These are phyloP conservation scores for Caenorhabditis inopinata DNA, from an alignment of 1,140 invertebrate genomes.

Conservation along the genomic window DNA sequence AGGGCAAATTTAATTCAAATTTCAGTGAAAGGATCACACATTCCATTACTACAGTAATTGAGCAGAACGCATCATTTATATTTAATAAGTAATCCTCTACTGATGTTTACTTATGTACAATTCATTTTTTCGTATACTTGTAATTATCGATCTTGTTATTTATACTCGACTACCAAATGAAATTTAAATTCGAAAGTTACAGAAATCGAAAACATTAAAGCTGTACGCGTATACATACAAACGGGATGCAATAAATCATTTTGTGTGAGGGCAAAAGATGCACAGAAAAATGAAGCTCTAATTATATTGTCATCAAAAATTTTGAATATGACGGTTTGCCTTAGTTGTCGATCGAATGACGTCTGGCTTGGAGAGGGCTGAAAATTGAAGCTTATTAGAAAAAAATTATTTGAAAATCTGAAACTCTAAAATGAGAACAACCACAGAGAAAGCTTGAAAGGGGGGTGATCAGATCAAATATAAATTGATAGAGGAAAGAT, in stretches of 20 bases:
- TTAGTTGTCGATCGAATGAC: constrained; percentile 44
- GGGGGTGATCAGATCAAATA: not conserved
- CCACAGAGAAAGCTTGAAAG: not conserved
- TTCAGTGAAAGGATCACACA: too few relatives aligned
- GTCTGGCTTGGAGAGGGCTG: constrained; percentile 38
- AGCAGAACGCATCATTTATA: too few relatives aligned
- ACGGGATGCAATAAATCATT: not conserved
- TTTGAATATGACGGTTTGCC: not conserved
- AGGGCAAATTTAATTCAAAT: too few relatives aligned
- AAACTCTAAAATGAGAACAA: too few relatives aligned
- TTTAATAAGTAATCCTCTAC: too few relatives aligned
- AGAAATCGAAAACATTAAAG: not conserved
- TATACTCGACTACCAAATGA: too few relatives aligned
- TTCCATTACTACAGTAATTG: too few relatives aligned
- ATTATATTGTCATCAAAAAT: not conserved
- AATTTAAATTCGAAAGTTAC: too few relatives aligned
- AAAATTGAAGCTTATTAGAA: not conserved
- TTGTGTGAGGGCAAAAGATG: not conserved
- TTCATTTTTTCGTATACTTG: too few relatives aligned
- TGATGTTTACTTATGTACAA: too few relatives aligned
- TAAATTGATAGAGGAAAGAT: not conserved
- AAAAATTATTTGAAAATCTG: not conserved
- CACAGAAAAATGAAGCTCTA: not conserved
- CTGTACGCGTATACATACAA: constrained; percentile 31
- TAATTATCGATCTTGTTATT: too few relatives aligned